Evolutionary conservation across 2,113 vertebrate species (phyloP).

Genomic region (Tragelaphus scriptus): DNA sequence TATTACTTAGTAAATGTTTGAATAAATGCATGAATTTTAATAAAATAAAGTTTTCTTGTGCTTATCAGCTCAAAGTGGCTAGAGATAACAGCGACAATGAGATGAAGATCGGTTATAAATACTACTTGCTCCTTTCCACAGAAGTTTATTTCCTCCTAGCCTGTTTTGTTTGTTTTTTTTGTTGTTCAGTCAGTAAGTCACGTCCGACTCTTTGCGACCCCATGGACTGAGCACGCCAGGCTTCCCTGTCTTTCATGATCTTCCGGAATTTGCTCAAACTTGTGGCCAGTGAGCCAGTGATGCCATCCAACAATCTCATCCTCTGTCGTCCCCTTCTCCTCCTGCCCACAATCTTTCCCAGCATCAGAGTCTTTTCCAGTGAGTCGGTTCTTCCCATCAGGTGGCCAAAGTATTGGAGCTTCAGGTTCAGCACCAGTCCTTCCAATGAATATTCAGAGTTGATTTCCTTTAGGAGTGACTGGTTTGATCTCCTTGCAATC

Average conservation of each 20-base stretch:
- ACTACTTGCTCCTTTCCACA: not conserved
- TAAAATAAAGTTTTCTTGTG: not conserved
- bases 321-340: not conserved
- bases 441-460: not conserved
- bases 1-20: not conserved
- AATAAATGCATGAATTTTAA: not conserved
- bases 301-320: not conserved
- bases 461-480: not conserved
- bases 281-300: not conserved
- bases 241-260: not conserved
- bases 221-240: not conserved
- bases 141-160: not conserved
- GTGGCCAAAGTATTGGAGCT: not conserved
- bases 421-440: not conserved
- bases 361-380: not conserved
- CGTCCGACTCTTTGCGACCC: not conserved
- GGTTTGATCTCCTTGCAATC: not conserved
- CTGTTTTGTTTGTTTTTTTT: not conserved
- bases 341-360: not conserved
- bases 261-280: not conserved
- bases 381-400: not conserved
- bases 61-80: not conserved
- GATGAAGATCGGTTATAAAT: not conserved
- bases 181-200: not conserved
- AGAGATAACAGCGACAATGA: not conserved